These are phyloP conservation scores for Petrocephalus zakoni DNA, from an alignment of 2,113 vertebrate genomes.

Conservation along the genomic window DNA sequence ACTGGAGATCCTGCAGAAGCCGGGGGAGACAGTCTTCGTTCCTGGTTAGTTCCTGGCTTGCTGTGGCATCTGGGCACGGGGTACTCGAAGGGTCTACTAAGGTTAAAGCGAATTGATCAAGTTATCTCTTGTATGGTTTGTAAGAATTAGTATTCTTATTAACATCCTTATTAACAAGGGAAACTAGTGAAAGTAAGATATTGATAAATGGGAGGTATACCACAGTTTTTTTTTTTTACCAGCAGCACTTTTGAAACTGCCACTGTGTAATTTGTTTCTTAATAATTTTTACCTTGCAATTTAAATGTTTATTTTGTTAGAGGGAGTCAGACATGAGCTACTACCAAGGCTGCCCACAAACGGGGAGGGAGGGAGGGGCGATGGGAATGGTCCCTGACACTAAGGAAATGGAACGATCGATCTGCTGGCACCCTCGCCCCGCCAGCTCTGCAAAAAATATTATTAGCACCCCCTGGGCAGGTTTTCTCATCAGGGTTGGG, in stretches of 20 bases:
- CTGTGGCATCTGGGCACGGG: background rate
- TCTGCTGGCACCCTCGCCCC: background rate
- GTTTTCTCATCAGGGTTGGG: background rate
- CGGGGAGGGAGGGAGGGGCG: too few species aligned
- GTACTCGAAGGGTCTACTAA: background rate
- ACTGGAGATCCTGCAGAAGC: constrained; percentile 86
- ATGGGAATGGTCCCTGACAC: too few species aligned
- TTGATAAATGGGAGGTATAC: background rate
- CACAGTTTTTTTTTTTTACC: background rate
- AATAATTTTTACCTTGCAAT: too few species aligned
- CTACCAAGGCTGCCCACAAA: too few species aligned
- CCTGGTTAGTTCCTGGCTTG: constrained; percentile 70
- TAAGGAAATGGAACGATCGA: background rate
- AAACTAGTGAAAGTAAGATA: background rate
- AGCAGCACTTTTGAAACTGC: background rate
- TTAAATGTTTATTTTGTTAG: too few species aligned
- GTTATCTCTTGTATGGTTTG: background rate
- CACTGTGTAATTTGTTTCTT: too few species aligned
- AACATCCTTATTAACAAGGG: background rate
- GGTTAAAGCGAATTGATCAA: background rate
- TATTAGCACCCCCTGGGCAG: background rate
- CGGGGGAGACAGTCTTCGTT: constrained; percentile 94
- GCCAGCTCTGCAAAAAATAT: background rate
- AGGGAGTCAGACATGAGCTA: too few species aligned
- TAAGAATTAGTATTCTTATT: background rate